Evolutionary conservation across 2,113 vertebrate species (phyloP), one percentile per base, ranked within the genome.

Genomic region (Sinocyclocheilus anshuiensis): DNA sequence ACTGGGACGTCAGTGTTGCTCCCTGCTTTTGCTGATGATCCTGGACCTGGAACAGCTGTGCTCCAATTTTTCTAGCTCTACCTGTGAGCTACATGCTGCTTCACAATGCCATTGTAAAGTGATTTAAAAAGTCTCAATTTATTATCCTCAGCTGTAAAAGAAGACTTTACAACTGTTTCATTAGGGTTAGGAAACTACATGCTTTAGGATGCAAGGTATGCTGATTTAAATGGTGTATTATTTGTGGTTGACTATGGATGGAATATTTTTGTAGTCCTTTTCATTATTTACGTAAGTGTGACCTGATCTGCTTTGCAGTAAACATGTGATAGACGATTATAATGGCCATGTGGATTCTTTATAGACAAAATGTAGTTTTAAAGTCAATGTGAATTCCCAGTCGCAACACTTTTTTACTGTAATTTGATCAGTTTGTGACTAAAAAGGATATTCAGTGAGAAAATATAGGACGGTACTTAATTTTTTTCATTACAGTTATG

Each of bases 21-120:
- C n/a, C 13, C 39, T 65, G 74, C 59, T 15, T 39, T 80, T 80
- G 57, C 33, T 45, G 78, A 63, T 63, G 57, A 63, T 13, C 4
- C 33, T 45, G 57, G 22, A 42, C 36, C 36, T 63, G 20, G 61
- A 80, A 80, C 57, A 80, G 78, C 57, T 80, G 57, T 80, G 78
- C 36, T 80, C 78, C 78, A 80, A 24, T 80, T 63, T 79, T 24
- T 39, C 33, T 10, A 79, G 20, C 5, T 61, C 55, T 79, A 79
- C 55, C 20, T 22, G 33, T 61, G 77, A 79, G 77, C 33, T 61
- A 13, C 22, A 20, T 42, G 77, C 55, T 59, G 50, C 50, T 39
- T 20, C 26, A 36, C 29, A 59, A 79, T 83, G 55, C 77, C 9
- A 79, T 18, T 79, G 5, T 20, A 15, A 79, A 59, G 20, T 45